phyloP scores from a whole-genome alignment of 2,113 vertebrate species.

The Fukomys damarensis region DNA sequence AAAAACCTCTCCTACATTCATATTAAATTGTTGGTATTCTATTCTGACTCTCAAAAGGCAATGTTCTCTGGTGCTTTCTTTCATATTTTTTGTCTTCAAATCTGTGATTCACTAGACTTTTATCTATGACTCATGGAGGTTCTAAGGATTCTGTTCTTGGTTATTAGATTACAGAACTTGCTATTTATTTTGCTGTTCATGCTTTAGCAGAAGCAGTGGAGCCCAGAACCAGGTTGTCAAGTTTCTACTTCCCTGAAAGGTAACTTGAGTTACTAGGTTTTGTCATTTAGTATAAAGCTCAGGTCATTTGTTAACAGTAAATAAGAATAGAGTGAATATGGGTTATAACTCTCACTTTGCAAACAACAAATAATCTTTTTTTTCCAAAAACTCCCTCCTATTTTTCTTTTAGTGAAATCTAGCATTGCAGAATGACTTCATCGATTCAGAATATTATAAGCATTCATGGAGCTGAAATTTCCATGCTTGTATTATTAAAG shows the following conservation, averaged over 20 bases:
- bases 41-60: not conserved
- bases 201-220: not conserved
- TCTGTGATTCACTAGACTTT: not conserved
- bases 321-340: slow-evolving; percentile 6
- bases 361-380: not conserved
- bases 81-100: not conserved
- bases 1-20: not conserved
- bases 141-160: not conserved
- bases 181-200: not conserved
- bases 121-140: not conserved
- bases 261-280: not conserved
- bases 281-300: not conserved
- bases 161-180: not conserved
- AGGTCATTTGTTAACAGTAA: slow-evolving; percentile 5
- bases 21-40: not conserved
- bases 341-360: not conserved
- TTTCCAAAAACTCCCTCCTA: not conserved
- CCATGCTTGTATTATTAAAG: not conserved
- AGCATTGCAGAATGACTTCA: not conserved
- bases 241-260: not conserved
- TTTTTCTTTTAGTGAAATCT: slow-evolving; percentile 32
- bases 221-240: not conserved
- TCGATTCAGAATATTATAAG: not conserved
- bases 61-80: not conserved
- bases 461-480: not conserved